A percentile compares a stretch with the other conserved stretches of the same genome.
These are phyloP conservation scores for Noctua fimbriata DNA, from an alignment of 2,888 invertebrate genomes.

Conservation along the genomic window DNA sequence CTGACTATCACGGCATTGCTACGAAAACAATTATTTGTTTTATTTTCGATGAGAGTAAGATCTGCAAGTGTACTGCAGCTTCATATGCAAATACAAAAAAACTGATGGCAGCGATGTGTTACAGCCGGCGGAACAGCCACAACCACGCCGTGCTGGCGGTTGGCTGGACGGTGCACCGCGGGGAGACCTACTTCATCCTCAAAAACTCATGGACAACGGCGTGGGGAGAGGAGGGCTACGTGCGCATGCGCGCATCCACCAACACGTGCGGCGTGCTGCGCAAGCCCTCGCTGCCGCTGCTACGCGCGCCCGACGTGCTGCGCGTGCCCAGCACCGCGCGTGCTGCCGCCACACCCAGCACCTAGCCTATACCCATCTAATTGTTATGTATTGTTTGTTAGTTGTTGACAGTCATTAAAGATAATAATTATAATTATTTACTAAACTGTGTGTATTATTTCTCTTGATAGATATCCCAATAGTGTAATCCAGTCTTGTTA, in stretches of 20 bases:
- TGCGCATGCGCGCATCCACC: slow-evolving; percentile 77
- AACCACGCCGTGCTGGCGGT: slow-evolving; percentile 85
- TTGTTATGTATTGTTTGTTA: slow-evolving; percentile 32
- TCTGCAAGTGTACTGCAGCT: neutral
- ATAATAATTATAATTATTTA: slow-evolving; percentile 9
- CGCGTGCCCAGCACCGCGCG: slow-evolving; percentile 60
- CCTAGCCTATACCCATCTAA: neutral
- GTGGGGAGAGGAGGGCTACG: slow-evolving; percentile 83
- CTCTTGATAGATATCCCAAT: neutral
- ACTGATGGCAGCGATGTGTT: slow-evolving; percentile 32
- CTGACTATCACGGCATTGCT: neutral
- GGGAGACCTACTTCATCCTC: slow-evolving; percentile 80
- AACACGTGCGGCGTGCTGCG: slow-evolving; percentile 84
- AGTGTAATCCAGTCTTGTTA: neutral
- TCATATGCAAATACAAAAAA: neutral
- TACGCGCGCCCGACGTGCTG: slow-evolving; percentile 75
- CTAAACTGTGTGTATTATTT: neutral
- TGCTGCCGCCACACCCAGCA: slow-evolving; percentile 22
- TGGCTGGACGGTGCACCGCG: slow-evolving; percentile 79
- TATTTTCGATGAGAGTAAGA: neutral
- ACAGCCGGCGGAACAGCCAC: slow-evolving; percentile 71
- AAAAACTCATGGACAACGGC: slow-evolving; percentile 83
- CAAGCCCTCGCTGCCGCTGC: slow-evolving; percentile 75
- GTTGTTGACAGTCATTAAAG: slow-evolving; percentile 50
- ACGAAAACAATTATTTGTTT: neutral